phyloP scores from a whole-genome alignment of 2,888 invertebrate species.

The Cephus pulcher region DNA sequence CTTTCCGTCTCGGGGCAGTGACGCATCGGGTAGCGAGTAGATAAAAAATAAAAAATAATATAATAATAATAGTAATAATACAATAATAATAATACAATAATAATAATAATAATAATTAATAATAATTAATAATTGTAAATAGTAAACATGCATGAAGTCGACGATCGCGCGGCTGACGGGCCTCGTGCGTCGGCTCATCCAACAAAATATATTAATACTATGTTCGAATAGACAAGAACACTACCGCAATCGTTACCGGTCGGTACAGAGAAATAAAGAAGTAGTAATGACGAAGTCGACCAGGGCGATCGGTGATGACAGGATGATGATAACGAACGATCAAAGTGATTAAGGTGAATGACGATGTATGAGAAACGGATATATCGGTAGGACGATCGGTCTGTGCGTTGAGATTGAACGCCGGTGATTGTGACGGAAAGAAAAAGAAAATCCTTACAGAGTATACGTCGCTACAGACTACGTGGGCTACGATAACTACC shows the following conservation, averaged over 20 bases:
- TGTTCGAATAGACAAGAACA: constrained; percentile 37
- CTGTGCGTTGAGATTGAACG: constrained; percentile 10
- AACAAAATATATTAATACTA: constrained; percentile 64
- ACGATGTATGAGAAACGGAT: too few relatives aligned
- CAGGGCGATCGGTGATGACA: neutral
- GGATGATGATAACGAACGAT: too few relatives aligned
- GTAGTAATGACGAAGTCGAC: constrained; percentile 18
- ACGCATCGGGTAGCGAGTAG: constrained; percentile 36
- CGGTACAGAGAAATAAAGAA: constrained; percentile 12
- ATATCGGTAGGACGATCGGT: constrained; percentile 1
- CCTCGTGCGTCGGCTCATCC: constrained; percentile 27
- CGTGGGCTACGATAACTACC: constrained; percentile 31
- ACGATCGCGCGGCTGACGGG: constrained; percentile 5
- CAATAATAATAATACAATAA: constrained; percentile 33
- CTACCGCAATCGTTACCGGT: constrained; percentile 23
- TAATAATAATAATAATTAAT: constrained; percentile 40
- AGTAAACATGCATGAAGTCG: constrained; percentile 59
- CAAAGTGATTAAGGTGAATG: too few relatives aligned
- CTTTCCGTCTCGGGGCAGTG: constrained; percentile 22
- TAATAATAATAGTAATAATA: constrained; percentile 29
- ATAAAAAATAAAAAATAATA: constrained; percentile 39
- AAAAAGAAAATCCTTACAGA: constrained; percentile 40
- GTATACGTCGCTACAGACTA: constrained; percentile 42
- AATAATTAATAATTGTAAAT: constrained; percentile 54
- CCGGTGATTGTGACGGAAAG: constrained; percentile 22